Base-by-base conservation (phyloP, 2,113 vertebrate genomes). In the Ginglymostoma cirratum region DNA sequence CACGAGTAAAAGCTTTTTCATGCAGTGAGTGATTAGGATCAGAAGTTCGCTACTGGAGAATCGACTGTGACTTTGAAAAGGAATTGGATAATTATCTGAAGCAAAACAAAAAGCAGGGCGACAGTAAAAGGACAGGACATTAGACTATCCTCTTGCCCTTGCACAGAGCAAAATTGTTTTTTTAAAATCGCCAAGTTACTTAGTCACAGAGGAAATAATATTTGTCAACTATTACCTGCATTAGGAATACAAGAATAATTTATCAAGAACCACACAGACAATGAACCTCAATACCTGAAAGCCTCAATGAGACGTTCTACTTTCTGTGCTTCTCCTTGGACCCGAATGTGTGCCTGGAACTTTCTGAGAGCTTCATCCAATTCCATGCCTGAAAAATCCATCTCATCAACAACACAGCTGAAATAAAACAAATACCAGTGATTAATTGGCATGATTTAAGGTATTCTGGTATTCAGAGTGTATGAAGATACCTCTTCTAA, bases 401-500 rank as follows among this genome's bases (percentile, higher is more conserved):
- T 99, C 97, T 99, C 99, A 96, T 99, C 99, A 95, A 99, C 99
- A 96, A 99, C 99, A 45, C 99, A 99, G 97, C 99, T 99, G 97
- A 52, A 96, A 97, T 0, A 97, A 48, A 97, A 95, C 19, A 55
- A 15, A 80, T 14, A 52, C 4, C 76, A 78, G 38, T 83, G 80
- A 23, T 83, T 42, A 83, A 17, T 83, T 95, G 95, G 70, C 7
- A 19, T 19, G 10, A 38, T 66, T 66, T 8, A 38, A 93, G 24
- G 66, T 67, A 93, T n/a, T 66, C 17, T 67, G 17, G 30, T 21
- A 66, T 61, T 89, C 30, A 55, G 12, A 65, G 55, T 65, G 55
- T 52, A 92, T 19, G 4, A 83, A 65, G 21, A n/a, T 3, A 21
- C 17, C 2, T 93, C n/a, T 38, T 61, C 24, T 66, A 93, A 93